Base-by-base conservation (phyloP, 2,888 invertebrate species). In the Drosophila fungiperda region DNA sequence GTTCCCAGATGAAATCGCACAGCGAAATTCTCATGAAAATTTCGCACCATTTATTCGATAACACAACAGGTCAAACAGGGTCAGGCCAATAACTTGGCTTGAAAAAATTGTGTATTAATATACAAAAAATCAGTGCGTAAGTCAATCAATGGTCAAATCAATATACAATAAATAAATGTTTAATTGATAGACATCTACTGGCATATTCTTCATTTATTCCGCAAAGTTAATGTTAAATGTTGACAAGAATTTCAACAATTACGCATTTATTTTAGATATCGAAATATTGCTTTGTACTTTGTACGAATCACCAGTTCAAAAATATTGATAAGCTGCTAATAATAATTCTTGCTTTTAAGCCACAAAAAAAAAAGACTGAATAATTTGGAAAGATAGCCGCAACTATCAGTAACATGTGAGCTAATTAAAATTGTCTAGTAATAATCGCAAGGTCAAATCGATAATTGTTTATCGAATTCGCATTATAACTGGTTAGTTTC, bases 71-170 rank as follows among this genome's bases (percentile, higher is more conserved):
- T 6, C 17, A 3, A 2, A 23, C 23, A 12, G 32, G 79, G 79
- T 66, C 69, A 69, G 59, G 32, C 49, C 60, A 71, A 64, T 71
- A 57, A 59, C 49, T 36, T 36, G 48, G 33, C 45, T 12, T 9
- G 40, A 23, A 57, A 60, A 83, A 68, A 89, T 82, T 73, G 76
- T 73, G 68, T 75, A 57, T 68, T 82, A 87, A 85, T 89, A 87
- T 84, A 82, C 68, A 76, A 72, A 84, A 84, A 89, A 84, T 82
- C 85, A 88, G 64, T 63, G 76, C 72, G 71, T 53, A 86, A 90
- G 85, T 85, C 85, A 85, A 90, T 83, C 78, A 78, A 70, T 71
- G 90, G 83, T 85, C 90, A 88, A 86, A 85, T 90, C 83, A 85
- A 85, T 90, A 90, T 74, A 85, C 88, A 74, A 90, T 74, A 90